Conservation (phyloP, 2,797 vertebrate genomes). For the Galagoides demidoff region DNA sequence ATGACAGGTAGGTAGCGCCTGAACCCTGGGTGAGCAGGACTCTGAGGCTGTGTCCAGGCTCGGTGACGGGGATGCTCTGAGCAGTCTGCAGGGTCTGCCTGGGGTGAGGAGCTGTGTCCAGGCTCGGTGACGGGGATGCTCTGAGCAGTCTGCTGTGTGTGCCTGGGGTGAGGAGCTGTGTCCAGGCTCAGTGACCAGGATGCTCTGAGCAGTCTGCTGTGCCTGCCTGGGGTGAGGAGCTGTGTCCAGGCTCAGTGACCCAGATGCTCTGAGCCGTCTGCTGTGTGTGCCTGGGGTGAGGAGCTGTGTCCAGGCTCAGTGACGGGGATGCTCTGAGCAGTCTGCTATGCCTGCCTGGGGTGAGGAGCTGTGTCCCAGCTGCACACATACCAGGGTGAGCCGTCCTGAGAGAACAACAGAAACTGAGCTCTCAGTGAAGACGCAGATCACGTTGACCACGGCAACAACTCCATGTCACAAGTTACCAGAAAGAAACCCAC, state of each 20-base stretch:
- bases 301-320: background rate
- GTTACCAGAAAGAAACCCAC: background rate
- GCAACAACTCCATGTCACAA: background rate
- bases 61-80: background rate
- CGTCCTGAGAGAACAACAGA: background rate
- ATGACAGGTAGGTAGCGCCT: background rate
- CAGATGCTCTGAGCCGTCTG: too few species aligned
- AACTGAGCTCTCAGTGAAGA: background rate
- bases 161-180: background rate
- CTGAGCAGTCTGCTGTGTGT: background rate
- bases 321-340: background rate
- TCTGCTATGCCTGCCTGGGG: background rate
- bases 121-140: background rate
- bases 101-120: background rate
- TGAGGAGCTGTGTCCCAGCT: background rate
- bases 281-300: too few species aligned
- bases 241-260: too few species aligned
- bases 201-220: too few species aligned
- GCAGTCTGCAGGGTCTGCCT: background rate
- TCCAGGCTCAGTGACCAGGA: background rate
- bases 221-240: too few species aligned
- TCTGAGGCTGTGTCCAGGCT: background rate
- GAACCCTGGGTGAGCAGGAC: background rate
- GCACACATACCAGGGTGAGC: background rate
- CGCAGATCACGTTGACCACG: background rate